These are phyloP conservation scores for Eleginops maclovinus DNA, from an alignment of 2,113 vertebrate genomes.

Conservation along the genomic window DNA sequence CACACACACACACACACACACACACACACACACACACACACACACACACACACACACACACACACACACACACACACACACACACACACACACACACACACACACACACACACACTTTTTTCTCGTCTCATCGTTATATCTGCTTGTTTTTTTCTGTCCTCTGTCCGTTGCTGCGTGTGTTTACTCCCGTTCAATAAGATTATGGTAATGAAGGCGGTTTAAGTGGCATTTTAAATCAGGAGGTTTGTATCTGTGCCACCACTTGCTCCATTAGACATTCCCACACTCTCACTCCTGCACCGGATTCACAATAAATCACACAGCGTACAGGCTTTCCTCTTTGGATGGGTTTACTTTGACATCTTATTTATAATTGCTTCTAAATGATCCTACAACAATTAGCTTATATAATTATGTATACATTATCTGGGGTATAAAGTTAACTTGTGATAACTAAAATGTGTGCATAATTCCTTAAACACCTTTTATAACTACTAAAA, in stretches of 20 bases:
- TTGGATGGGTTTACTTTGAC: conserved; percentile 63
- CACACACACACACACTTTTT: conserved; percentile 5
- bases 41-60: neutral
- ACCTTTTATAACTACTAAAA: too few species aligned
- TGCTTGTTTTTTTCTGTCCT: conserved; percentile 72
- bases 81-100: neutral
- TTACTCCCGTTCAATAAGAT: conserved; percentile 94
- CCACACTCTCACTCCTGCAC: conserved; percentile 92
- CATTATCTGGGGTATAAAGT: neutral
- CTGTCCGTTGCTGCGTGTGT: conserved; percentile 87
- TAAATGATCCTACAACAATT: too few species aligned
- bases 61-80: conserved; percentile 1
- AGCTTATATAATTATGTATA: too few species aligned
- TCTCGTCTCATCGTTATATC: conserved; percentile 43
- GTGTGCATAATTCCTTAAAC: neutral
- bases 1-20: neutral
- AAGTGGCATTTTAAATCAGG: conserved; percentile 93
- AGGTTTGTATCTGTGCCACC: conserved; percentile 71
- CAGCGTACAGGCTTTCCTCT: neutral
- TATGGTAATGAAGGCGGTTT: conserved; percentile 92
- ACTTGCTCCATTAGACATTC: conserved; percentile 95
- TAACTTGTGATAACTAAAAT: neutral
- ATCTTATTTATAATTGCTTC: neutral
- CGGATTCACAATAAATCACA: conserved; percentile 85
- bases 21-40: neutral